Percentiles rank a stretch among this genome's conserved stretches.
phyloP scores from a whole-genome alignment of 2,888 invertebrate genomes.

The Calameuta idolon region DNA sequence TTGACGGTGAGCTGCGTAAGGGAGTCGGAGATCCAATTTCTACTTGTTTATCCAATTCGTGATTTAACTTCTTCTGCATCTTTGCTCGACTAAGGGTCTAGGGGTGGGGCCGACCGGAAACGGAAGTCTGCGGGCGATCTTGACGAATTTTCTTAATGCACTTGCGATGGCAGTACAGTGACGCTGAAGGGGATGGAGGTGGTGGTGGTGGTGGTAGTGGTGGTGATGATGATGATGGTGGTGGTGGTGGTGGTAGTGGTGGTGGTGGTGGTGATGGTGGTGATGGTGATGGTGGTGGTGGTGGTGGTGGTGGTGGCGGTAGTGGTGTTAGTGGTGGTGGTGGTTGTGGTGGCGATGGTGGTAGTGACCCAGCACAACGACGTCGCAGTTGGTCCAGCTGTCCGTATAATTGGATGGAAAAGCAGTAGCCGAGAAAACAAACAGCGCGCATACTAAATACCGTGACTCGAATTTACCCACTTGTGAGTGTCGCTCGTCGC shows the following conservation, averaged over 20 bases:
- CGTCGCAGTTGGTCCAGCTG: conserved; percentile 16
- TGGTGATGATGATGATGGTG: conserved; percentile 62
- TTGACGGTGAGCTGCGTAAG: not conserved
- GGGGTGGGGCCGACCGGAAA: not conserved
- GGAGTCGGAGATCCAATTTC: not conserved
- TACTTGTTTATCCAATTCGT: no score
- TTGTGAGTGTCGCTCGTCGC: not conserved
- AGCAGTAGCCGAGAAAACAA: conserved; percentile 14
- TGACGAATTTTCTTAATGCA: not conserved
- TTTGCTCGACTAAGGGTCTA: not conserved
- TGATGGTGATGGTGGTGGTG: conserved; percentile 48
- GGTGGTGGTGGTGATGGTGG: conserved; percentile 26
- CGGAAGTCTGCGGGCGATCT: not conserved
- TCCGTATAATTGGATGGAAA: conserved; percentile 34
- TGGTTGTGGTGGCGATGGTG: no score
- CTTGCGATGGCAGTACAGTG: not conserved
- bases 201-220: conserved; percentile 51
- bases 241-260: conserved; percentile 54
- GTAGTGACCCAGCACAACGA: not conserved
- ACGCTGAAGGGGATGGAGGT: conserved; percentile 65
- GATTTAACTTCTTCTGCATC: not conserved
- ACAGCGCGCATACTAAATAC: not conserved
- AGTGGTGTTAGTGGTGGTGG: no score
- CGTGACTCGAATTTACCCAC: not conserved
- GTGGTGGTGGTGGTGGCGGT: no score